phyloP scores from a whole-genome alignment of 2,888 invertebrate species.

The Trissolcus japonicus region DNA sequence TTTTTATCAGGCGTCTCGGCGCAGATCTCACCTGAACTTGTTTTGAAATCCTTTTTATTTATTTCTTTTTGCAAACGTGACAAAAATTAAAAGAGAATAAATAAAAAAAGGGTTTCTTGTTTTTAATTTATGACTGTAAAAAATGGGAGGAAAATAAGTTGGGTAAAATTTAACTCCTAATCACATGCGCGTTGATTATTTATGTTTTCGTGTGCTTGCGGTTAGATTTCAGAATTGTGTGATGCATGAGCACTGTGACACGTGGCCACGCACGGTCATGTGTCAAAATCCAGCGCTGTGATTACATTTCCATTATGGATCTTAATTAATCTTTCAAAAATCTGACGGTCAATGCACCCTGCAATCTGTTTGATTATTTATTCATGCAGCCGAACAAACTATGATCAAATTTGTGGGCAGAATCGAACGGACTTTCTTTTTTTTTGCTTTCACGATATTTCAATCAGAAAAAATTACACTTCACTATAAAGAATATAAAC shows the following conservation, averaged over 20 bases:
- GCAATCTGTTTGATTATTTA: conserved; percentile 26
- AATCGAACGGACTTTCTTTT: too few species aligned
- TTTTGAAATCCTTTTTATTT: not conserved
- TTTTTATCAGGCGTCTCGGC: conserved; percentile 26
- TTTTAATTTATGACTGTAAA: too few species aligned
- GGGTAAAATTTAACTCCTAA: conserved; percentile 2
- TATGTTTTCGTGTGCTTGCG: conserved; percentile 50
- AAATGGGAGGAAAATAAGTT: not conserved
- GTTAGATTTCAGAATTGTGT: conserved; percentile 40
- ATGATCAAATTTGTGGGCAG: conserved; percentile 11
- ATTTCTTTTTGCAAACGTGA: too few species aligned
- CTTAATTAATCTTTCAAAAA: conserved; percentile 49
- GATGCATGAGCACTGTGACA: conserved; percentile 39
- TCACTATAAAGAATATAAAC: too few species aligned
- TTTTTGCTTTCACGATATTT: too few species aligned
- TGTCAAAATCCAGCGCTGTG: conserved; percentile 37
- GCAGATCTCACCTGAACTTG: not conserved
- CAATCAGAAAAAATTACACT: too few species aligned
- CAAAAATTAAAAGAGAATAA: too few species aligned
- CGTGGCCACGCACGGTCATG: conserved; percentile 52
- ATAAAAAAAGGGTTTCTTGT: too few species aligned
- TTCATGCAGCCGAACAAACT: conserved; percentile 15
- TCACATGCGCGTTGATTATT: conserved; percentile 27
- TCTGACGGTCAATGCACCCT: conserved; percentile 22
- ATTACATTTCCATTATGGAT: conserved; percentile 39